Base-by-base conservation (phyloP, 2,888 invertebrate species). In the Panopea generosa region DNA sequence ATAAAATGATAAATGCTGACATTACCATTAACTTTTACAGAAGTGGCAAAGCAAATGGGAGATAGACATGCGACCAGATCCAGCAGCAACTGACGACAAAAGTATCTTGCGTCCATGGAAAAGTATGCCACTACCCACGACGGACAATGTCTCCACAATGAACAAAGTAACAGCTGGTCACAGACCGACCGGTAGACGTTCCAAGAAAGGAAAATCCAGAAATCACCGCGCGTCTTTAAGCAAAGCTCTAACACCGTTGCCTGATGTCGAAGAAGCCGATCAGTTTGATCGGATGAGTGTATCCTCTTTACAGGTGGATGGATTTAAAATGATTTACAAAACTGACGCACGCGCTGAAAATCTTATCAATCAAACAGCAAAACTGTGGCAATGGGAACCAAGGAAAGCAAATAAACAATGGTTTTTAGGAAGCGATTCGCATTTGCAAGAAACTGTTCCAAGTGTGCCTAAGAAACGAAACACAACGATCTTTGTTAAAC, bases 21-120 rank as follows among this genome's bases (percentile, higher is more conserved):
- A n/a, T n/a, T n/a, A n/a, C n/a, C n/a, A n/a, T n/a, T n/a, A n/a
- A n/a, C n/a, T 33, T 22, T 55, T 73, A 27, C 66, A 80, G 79
- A 60, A 53, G 45, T 80, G 79, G 79, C 79, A 76, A 52, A 75
- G 76, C 40, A 72, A 66, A 45, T 80, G 79, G 79, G 79, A 80
- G 45, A 57, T 72, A 6, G 79, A 76, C 49, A 69, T 80, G 76
- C 26, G 79, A 45, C 79, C 79, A 20, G 69, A 66, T n/a, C 72
- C 75, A 7, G 1, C 16, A 14, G 1, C 16, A 14, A 52, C 47
- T 7, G 59, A 68, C 4, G 50, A 26, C 18, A n/a, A 40, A n/a
- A 29, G 38, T 9, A 49, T 47, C 3, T 45, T 80, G 16, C 49
- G 66, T 38, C 47, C 72, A 6, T 80, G 79, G 79, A 56, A 72